phyloP scores from a whole-genome alignment of 2,113 vertebrate genomes.

The Cyphomyrus discorhynchus region DNA sequence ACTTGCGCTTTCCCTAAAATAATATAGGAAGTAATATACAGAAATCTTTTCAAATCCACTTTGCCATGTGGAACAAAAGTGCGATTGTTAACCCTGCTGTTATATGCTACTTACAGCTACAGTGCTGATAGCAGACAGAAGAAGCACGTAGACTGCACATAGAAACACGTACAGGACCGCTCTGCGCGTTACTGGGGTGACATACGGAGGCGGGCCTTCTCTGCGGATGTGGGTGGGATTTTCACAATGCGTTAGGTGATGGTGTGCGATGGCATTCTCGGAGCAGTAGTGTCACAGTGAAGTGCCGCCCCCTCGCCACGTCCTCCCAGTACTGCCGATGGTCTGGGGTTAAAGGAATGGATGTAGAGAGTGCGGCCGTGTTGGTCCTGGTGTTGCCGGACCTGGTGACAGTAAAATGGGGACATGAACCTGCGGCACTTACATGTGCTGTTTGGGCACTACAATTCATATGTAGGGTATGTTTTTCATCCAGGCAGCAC shows the following conservation, averaged over 20 bases:
- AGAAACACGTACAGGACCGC: slow-evolving; percentile 32
- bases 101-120: slow-evolving; percentile 27
- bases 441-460: neutral
- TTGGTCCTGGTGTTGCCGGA: slow-evolving; percentile 34
- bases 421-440: neutral
- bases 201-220: neutral
- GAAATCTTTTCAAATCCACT: slow-evolving; percentile 8
- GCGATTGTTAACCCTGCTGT: slow-evolving; percentile 31
- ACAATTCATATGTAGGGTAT: neutral
- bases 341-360: slow-evolving; percentile 51
- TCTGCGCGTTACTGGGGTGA: slow-evolving; percentile 33
- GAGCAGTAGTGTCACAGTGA: slow-evolving; percentile 42
- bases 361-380: slow-evolving; percentile 57
- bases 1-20: slow-evolving; percentile 19
- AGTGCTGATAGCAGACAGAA: slow-evolving; percentile 30
- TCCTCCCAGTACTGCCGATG: slow-evolving; percentile 48
- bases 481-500: neutral
- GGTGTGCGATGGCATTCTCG: slow-evolving; percentile 20
- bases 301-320: slow-evolving; percentile 49
- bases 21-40: slow-evolving; percentile 21
- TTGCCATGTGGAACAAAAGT: slow-evolving; percentile 26
- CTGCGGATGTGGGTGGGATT: neutral
- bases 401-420: slow-evolving; percentile 26
- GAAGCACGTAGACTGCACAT: slow-evolving; percentile 25
- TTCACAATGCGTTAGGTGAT: slow-evolving; percentile 30